Base-by-base conservation (phyloP, 2,888 invertebrate species). In the Allophyes oxyacanthae region DNA sequence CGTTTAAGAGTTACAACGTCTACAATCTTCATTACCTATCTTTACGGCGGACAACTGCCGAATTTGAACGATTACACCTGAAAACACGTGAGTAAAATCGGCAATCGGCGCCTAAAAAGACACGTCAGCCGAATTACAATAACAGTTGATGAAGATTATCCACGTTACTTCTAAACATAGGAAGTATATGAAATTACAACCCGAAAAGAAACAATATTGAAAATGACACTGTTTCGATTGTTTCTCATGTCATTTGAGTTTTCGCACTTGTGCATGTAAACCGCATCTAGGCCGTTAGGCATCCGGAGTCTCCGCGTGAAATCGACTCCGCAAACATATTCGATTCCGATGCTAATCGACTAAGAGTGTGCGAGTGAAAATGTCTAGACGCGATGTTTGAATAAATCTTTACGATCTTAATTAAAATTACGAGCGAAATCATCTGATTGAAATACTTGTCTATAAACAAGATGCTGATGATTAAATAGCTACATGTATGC, bases 281-380 rank as follows among this genome's bases (percentile, higher is more conserved):
- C 81, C 83, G 76, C 85, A 90, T 83, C 80, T 89, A 86, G 88
- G 86, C 80, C 88, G 84, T 65, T 75, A 72, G 78, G 72, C 59
- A 72, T 78, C 73, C 78, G 79, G 72, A 78, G 53, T 57, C 33
- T 44, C 64, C 51, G 75, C 85, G 87, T 88, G 91, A 91, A 91
- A 92, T 89, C 89, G 82, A 71, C 76, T 81, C 78, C 57, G 71
- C 82, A 84, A 86, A 88, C 75, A 84, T 70, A 70, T 85, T 84
- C 79, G 81, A 87, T 82, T 78, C 77, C 83, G 81, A 88, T 88
- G 87, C 84, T 86, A 90, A 89, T 86, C 75, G 64, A 62, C 72
- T 72, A 61, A 72, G 48, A 82, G 81, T 79, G 81, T 81, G 82
- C 73, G 73, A 81, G 89, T 82, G 88, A 77, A 78, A 78, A 78